Evolutionary conservation across 2,797 vertebrate species (phyloP).

Genomic region (Kryptolebias ocellatus): DNA sequence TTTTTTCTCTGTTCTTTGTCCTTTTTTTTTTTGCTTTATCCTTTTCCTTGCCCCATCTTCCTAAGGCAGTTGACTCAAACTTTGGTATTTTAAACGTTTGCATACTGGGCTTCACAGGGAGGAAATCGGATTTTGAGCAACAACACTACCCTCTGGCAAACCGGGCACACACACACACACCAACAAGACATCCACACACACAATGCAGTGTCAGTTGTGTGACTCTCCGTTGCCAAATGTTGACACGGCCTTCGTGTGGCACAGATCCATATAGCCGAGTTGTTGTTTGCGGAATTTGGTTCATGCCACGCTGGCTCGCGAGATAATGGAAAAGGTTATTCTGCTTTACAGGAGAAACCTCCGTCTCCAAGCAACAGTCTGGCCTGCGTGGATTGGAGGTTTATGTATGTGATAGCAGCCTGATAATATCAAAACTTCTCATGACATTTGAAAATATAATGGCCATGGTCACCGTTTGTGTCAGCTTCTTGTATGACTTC

Average conservation of each 20-base stretch:
- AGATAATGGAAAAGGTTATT: constrained; percentile 73
- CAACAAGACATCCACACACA: constrained; percentile 4
- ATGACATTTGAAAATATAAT: constrained; percentile 56
- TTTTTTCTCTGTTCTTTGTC: neutral
- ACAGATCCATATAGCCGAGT: constrained; percentile 51
- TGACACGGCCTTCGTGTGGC: constrained; percentile 61
- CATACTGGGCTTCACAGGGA: constrained; percentile 55
- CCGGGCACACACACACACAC: constrained; percentile 18
- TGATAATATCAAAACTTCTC: constrained; percentile 57
- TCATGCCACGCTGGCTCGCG: constrained; percentile 50
- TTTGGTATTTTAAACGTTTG: constrained; percentile 68
- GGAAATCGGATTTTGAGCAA: constrained; percentile 66
- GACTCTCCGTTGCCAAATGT: constrained; percentile 63
- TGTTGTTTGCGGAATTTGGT: constrained; percentile 65
- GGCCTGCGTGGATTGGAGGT: constrained; percentile 38
- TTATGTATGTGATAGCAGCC: constrained; percentile 31
- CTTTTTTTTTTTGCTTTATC: constrained; percentile 10
- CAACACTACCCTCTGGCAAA: constrained; percentile 47
- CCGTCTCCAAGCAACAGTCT: constrained; percentile 47
- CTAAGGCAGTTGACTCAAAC: constrained; percentile 61
- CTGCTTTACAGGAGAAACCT: constrained; percentile 48
- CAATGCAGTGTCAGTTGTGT: constrained; percentile 30
- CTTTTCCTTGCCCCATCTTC: constrained; percentile 29
- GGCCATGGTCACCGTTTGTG: constrained; percentile 18
- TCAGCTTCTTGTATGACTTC: constrained; percentile 10